These are phyloP conservation scores for Burhinus bistriatus DNA, from an alignment of 2,113 vertebrate species.

Conservation along the genomic window DNA sequence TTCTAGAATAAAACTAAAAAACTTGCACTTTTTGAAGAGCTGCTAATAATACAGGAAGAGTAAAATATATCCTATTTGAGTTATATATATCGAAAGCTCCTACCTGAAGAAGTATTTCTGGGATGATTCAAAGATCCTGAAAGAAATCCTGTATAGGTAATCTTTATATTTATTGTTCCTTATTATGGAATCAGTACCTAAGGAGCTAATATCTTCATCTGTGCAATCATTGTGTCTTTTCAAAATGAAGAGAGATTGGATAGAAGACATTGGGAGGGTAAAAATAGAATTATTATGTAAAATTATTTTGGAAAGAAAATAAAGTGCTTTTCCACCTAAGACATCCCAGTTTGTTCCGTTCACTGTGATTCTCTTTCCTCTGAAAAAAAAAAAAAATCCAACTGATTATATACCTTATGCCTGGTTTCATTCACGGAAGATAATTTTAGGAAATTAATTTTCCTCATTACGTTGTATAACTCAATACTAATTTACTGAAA, in stretches of 20 bases:
- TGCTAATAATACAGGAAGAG: neutral
- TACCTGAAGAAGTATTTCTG: neutral
- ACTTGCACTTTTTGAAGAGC: neutral
- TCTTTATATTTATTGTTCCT: neutral
- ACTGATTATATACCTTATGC: neutral
- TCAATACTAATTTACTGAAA: slow-evolving; percentile 21
- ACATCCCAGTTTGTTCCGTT: neutral
- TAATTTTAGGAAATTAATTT: slow-evolving; percentile 53
- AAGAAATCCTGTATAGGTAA: neutral
- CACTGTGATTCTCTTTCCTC: neutral
- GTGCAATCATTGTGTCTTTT: neutral
- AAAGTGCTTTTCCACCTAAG: neutral
- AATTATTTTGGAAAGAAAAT: slow-evolving; percentile 14
- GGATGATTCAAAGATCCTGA: neutral
- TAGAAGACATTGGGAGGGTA: neutral
- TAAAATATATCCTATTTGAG: neutral
- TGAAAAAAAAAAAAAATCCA: neutral
- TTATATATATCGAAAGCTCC: neutral
- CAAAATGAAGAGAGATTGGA: neutral
- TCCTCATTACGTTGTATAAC: slow-evolving; percentile 18
- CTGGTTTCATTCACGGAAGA: neutral
- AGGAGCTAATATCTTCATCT: neutral
- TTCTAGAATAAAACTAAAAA: neutral
- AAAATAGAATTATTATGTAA: slow-evolving; percentile 33
- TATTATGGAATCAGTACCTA: neutral